Evolutionary conservation across 2,888 invertebrate species (phyloP).

Genomic region (Hololepta plana): DNA sequence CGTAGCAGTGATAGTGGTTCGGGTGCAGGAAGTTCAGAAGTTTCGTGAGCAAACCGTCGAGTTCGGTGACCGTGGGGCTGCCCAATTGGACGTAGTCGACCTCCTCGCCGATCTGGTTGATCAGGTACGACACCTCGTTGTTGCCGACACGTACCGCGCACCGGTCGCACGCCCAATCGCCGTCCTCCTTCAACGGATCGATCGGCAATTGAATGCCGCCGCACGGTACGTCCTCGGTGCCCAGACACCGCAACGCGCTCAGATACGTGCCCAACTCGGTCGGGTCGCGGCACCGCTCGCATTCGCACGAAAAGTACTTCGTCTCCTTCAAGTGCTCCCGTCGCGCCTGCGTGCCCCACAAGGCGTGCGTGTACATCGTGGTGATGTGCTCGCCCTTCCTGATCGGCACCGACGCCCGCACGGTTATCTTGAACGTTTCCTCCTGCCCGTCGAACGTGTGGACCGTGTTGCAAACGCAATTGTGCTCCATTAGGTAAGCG

Average conservation of each 20-base stretch:
- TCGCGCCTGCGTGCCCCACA: conserved; percentile 73
- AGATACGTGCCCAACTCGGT: conserved; percentile 62
- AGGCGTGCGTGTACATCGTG: conserved; percentile 73
- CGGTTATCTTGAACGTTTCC: conserved; percentile 40
- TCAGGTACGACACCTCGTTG: conserved; percentile 45
- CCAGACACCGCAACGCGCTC: conserved; percentile 49
- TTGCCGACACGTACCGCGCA: conserved; percentile 47
- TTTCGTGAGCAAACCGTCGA: conserved; percentile 47
- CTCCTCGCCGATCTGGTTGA: conserved; percentile 57
- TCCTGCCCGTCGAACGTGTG: conserved; percentile 47
- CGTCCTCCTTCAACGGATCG: conserved; percentile 48
- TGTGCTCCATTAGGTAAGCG: conserved; percentile 67
- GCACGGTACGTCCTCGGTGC: conserved; percentile 28
- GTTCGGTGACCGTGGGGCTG: conserved; percentile 37
- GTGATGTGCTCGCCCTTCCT: conserved; percentile 54
- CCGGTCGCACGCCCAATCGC: conserved; percentile 59
- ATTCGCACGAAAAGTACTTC: conserved; percentile 61
- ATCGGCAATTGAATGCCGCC: conserved; percentile 49
- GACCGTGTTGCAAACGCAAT: conserved; percentile 61
- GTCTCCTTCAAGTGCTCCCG: conserved; percentile 59
- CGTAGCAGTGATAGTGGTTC: conserved; percentile 68
- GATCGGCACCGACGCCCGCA: conserved; percentile 48
- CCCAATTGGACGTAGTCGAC: conserved; percentile 47
- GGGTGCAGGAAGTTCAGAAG: conserved; percentile 61
- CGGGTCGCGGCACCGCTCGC: conserved; percentile 59